Conservation (phyloP, 2,113 vertebrate genomes). For the Solea senegalensis region DNA sequence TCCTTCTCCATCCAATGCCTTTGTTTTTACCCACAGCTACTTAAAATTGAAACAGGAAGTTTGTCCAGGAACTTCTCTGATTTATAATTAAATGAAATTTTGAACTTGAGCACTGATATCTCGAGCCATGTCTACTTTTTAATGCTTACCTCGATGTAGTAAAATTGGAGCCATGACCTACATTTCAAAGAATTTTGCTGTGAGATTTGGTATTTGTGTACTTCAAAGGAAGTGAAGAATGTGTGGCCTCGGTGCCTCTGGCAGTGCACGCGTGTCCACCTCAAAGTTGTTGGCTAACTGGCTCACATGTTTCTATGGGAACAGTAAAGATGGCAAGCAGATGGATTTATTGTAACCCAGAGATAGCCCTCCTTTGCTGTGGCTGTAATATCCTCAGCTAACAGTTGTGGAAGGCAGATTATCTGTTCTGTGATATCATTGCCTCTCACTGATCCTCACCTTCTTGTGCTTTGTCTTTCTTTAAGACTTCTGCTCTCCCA, state of each 20-base stretch:
- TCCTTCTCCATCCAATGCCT: too few relatives aligned
- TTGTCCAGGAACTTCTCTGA: too few relatives aligned
- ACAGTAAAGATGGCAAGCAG: conserved; percentile 20
- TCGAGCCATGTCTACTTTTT: conserved; percentile 24
- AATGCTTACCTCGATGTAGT: conserved; percentile 35
- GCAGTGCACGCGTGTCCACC: conserved; percentile 30
- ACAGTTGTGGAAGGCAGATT: conserved; percentile 19
- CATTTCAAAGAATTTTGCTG: conserved; percentile 75
- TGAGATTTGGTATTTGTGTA: conserved; percentile 68
- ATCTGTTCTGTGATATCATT: conserved; percentile 32
- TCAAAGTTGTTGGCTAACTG: conserved; percentile 44
- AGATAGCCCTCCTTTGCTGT: conserved; percentile 3
- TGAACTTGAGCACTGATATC: conserved; percentile 4
- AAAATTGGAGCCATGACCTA: conserved; percentile 72
- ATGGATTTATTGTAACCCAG: conserved; percentile 40
- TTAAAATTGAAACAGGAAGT: too few relatives aligned
- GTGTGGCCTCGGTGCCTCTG: conserved; percentile 41
- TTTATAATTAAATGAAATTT: too few relatives aligned
- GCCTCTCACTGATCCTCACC: conserved; percentile 9
- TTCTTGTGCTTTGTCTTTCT: conserved; percentile 29
- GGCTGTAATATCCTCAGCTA: background rate
- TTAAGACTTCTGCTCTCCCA: background rate
- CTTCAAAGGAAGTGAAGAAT: conserved; percentile 72
- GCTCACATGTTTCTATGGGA: conserved; percentile 47
- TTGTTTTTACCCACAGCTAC: too few relatives aligned